Percentiles rank a stretch among this genome's conserved stretches.
These are phyloP conservation scores for Psammodynastes pulverulentus DNA, from an alignment of 2,113 vertebrate species.

Conservation along the genomic window DNA sequence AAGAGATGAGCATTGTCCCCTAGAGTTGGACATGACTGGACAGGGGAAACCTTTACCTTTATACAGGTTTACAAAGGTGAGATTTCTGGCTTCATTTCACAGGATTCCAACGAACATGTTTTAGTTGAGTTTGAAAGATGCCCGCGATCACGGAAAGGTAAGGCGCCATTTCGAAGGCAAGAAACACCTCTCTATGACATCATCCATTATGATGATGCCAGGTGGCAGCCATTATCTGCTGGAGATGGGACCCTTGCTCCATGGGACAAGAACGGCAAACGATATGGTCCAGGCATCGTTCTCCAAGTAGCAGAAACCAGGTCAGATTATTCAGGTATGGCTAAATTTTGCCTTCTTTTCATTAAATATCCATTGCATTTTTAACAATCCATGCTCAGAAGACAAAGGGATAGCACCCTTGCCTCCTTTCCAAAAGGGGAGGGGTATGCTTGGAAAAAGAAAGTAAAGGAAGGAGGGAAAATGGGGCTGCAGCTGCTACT, in stretches of 20 bases:
- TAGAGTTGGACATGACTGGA: not conserved
- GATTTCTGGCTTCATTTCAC: not conserved
- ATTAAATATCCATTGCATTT: no score
- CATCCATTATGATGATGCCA: slow-evolving; percentile 58
- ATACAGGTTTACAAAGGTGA: slow-evolving; percentile 8
- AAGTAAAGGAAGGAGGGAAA: not conserved
- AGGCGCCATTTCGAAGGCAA: slow-evolving; percentile 38
- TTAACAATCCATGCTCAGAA: not conserved
- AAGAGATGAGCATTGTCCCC: not conserved
- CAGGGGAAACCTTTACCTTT: not conserved
- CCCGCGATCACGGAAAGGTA: not conserved
- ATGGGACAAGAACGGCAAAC: slow-evolving; percentile 44
- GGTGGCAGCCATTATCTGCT: slow-evolving; percentile 44
- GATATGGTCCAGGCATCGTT: slow-evolving; percentile 68
- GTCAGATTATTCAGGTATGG: slow-evolving; percentile 48
- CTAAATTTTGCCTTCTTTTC: not conserved
- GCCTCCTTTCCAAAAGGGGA: not conserved
- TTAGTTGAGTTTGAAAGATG: slow-evolving; percentile 63
- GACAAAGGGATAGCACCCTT: not conserved
- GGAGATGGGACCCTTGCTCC: slow-evolving; percentile 67
- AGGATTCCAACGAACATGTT: slow-evolving; percentile 57
- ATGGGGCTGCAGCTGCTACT: not conserved
- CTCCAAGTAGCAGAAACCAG: slow-evolving; percentile 51
- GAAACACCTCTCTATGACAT: slow-evolving; percentile 59
- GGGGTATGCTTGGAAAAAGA: not conserved